These are phyloP conservation scores for Eurystomus gularis DNA, from an alignment of 2,113 vertebrate species.

Conservation along the genomic window DNA sequence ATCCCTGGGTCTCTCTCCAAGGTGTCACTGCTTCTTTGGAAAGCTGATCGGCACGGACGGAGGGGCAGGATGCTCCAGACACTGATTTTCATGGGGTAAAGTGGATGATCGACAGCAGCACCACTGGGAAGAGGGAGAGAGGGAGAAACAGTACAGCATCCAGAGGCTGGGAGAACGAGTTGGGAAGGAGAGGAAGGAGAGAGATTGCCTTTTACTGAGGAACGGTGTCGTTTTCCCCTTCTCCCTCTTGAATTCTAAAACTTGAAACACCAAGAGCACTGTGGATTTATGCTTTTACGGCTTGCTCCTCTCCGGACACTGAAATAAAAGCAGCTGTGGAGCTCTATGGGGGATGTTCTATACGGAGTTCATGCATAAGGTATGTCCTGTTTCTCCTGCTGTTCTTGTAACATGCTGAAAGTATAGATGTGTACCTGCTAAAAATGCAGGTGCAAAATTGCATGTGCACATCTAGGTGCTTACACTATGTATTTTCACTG, in stretches of 20 bases:
- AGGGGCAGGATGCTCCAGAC: slow-evolving; percentile 11
- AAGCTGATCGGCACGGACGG: not conserved
- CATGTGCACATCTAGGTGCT: not conserved
- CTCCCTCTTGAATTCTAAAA: not conserved
- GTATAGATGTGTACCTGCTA: not conserved
- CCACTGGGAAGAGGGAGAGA: not conserved
- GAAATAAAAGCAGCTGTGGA: not conserved
- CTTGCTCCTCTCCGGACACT: not conserved
- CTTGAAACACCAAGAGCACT: not conserved
- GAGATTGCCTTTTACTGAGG: not conserved
- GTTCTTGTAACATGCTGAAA: not conserved
- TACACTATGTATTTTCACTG: not conserved
- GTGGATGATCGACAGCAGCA: not conserved
- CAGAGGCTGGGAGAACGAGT: not conserved
- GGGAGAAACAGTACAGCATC: not conserved
- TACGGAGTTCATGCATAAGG: not conserved
- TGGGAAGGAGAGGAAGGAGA: not conserved
- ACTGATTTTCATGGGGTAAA: slow-evolving; percentile 18
- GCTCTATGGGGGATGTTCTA: not conserved
- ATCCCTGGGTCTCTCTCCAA: not conserved
- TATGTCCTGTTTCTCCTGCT: slow-evolving; percentile 4
- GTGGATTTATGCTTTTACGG: slow-evolving; percentile 9
- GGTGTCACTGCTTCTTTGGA: not conserved
- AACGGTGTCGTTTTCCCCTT: not conserved
- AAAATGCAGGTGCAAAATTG: not conserved